Evolutionary conservation across 2,113 vertebrate genomes (phyloP).

Genomic region (Hyperopisus bebe): DNA sequence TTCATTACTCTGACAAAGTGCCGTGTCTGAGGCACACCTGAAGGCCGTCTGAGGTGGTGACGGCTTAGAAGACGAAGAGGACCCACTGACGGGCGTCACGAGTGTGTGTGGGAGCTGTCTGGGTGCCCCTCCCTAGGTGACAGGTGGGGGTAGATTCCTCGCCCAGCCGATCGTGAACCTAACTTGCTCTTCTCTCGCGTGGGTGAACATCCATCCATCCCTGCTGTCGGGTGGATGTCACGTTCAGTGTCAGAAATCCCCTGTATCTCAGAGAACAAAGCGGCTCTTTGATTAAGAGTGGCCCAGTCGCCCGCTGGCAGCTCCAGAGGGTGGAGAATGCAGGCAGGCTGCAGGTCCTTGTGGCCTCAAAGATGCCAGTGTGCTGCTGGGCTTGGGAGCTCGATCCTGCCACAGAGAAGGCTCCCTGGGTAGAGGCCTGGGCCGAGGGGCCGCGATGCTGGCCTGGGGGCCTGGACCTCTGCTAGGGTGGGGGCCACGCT

Average conservation of each 20-base stretch:
- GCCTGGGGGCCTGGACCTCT: not conserved
- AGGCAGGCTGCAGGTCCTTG: slow-evolving; percentile 3
- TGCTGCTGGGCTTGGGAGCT: slow-evolving; percentile 40
- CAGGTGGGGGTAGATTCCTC: not conserved
- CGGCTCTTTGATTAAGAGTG: not conserved
- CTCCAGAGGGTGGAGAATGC: not conserved
- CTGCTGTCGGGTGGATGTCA: not conserved
- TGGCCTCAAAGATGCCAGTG: slow-evolving; percentile 43
- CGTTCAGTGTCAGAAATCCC: not conserved
- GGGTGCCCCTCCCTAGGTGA: not conserved
- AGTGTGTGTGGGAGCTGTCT: not conserved
- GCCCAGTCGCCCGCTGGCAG: not conserved
- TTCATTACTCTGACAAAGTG: not conserved
- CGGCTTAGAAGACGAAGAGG: not conserved
- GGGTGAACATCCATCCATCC: not conserved
- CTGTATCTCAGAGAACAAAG: not conserved
- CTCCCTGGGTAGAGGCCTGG: slow-evolving; percentile 21
- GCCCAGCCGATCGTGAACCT: not conserved
- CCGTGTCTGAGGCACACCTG: not conserved
- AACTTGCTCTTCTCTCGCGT: not conserved
- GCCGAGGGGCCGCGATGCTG: slow-evolving; percentile 17
- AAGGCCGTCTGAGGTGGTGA: not conserved
- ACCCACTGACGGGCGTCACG: not conserved
- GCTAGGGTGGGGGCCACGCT: slow-evolving; percentile 33
- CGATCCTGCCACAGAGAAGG: slow-evolving; percentile 50